Evolutionary conservation across 1,140 invertebrate species (phyloP), one percentile per base, ranked within the genome.

Genomic region (Melipona quadrifasciata): DNA sequence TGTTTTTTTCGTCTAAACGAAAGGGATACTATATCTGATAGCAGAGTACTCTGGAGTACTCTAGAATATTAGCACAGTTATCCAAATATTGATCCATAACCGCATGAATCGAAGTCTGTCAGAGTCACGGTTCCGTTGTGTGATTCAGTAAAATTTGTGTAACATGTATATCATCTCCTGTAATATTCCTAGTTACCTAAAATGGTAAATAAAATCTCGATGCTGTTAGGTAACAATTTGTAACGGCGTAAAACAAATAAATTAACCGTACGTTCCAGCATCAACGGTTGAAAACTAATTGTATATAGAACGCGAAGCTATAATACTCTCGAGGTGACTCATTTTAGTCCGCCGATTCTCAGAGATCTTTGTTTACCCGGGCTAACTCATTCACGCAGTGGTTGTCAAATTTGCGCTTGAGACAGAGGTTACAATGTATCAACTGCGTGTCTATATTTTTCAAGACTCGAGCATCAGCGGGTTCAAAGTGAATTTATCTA

Each of bases 91-190:
- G 71, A 78, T 79, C 27, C 17, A 55, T 34, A 79, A 61, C 27
- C 57, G 1, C 39, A 55, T 17, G 67, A 78, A 78, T 39, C 34
- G 27, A 16, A 24, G 31, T 31, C 31, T 21, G 61, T 61, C 53
- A 71, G 55, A 34, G 71, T 78, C 39, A 5, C 55, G 16, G 75
- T 68, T 53, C 55, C 65, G 82, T 71, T 78, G 19, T 24, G 57
- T 53, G 75, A 83, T 78, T 78, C 75, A 61, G 65, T 70, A 47
- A 65, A 16, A 82, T 55, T 75, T 55, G 75, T 75, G 65, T 82
- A 47, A 47, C 8, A 47, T 47, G 39, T 47, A 47, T 47, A 47
- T 75, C 67, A 55, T 34, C 12, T 31, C 17, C 51, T 16, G 47
- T 31, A 65, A 17, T 5, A 65, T 4, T 12, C 34, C n/a, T n/a